Conservation (phyloP, 2,113 vertebrate genomes). For the Turnix velox region DNA sequence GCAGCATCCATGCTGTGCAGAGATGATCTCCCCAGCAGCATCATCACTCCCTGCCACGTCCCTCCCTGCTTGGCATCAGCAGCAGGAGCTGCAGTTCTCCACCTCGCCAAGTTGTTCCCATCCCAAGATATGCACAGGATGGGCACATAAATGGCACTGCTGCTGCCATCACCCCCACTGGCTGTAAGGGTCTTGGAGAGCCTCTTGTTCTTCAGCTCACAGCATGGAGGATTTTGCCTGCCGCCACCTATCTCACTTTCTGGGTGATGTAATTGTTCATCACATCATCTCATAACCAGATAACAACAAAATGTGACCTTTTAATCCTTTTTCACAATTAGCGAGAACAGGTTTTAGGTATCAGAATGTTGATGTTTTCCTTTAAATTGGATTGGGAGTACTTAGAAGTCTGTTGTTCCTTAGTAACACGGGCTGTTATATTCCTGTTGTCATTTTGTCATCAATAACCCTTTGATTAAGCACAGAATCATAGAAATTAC, state of each 20-base stretch:
- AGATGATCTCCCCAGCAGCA: neutral
- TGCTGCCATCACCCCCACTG: neutral
- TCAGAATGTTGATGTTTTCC: neutral
- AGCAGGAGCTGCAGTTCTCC: neutral
- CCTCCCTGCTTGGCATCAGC: neutral
- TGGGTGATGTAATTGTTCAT: neutral
- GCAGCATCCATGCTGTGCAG: neutral
- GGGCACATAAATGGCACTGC: rapidly evolving
- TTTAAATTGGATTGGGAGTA: neutral
- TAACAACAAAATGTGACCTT: neutral
- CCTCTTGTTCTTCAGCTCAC: neutral
- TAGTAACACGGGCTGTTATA: neutral
- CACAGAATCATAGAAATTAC: too few species aligned
- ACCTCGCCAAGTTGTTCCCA: neutral
- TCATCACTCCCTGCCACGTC: neutral
- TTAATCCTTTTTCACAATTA: neutral
- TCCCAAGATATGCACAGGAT: neutral
- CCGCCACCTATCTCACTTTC: rapidly evolving
- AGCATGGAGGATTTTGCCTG: neutral
- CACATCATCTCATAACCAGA: neutral
- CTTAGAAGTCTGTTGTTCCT: neutral
- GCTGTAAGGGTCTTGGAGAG: neutral
- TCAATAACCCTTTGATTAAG: conserved; percentile 5
- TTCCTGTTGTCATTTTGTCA: neutral
- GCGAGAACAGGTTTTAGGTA: neutral